phyloP scores from a whole-genome alignment of 2,888 invertebrate genomes.

The Lymantria dispar region DNA sequence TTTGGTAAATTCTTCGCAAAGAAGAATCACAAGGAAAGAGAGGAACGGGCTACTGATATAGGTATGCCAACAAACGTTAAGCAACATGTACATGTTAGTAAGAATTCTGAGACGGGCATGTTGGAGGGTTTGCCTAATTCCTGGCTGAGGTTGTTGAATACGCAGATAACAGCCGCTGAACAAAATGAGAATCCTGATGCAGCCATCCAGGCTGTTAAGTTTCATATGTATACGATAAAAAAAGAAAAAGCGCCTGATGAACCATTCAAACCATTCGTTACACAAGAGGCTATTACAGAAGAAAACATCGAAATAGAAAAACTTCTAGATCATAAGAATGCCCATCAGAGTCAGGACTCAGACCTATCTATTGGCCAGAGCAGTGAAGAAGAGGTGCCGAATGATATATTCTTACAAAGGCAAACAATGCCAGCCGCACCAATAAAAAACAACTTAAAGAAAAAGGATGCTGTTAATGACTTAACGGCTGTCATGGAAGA shows the following conservation, averaged over 20 bases:
- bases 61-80: constrained; percentile 93
- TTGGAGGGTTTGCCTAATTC: constrained; percentile 93
- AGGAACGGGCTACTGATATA: constrained; percentile 85
- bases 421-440: constrained; percentile 83
- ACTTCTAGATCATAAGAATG: constrained; percentile 87
- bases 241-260: constrained; percentile 89
- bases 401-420: constrained; percentile 59
- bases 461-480: constrained; percentile 65
- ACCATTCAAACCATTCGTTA: constrained; percentile 91
- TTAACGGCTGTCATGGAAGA: constrained; percentile 66
- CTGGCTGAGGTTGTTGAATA: constrained; percentile 90
- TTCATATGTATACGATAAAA: constrained; percentile 93
- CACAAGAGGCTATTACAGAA: constrained; percentile 90
- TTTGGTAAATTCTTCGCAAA: constrained; percentile 78
- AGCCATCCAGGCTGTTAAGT: constrained; percentile 94
- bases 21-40: constrained; percentile 63
- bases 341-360: constrained; percentile 85
- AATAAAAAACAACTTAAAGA: constrained; percentile 64
- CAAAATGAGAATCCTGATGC: constrained; percentile 95
- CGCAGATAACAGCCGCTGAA: constrained; percentile 92
- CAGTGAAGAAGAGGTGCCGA: constrained; percentile 77
- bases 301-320: constrained; percentile 92
- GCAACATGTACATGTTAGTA: constrained; percentile 93
- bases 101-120: constrained; percentile 90
- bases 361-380: constrained; percentile 77